Conservation (phyloP, 2,888 invertebrate genomes). For the Meta bourneti region DNA sequence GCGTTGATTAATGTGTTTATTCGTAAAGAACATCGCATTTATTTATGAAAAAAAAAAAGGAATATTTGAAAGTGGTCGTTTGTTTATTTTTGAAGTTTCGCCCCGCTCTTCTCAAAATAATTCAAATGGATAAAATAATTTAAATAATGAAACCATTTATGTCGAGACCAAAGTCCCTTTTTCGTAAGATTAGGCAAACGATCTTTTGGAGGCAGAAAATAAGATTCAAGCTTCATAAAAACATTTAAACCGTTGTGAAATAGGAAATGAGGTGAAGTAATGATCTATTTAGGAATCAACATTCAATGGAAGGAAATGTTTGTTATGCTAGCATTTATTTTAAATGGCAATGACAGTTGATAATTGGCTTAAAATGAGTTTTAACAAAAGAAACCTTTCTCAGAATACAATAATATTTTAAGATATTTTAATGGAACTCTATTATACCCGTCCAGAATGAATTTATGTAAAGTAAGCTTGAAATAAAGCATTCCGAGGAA, state of each 20-base stretch:
- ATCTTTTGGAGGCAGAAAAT: not conserved
- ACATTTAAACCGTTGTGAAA: not conserved
- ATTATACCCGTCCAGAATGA: too few relatives aligned
- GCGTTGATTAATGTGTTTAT: conserved; percentile 29
- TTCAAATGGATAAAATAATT: not conserved
- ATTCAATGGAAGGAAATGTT: too few relatives aligned
- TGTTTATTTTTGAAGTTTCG: not conserved
- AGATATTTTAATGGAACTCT: too few relatives aligned
- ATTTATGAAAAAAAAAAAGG: not conserved
- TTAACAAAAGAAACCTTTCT: too few relatives aligned
- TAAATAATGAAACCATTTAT: not conserved
- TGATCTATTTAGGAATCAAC: too few relatives aligned
- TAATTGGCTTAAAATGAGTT: too few relatives aligned
- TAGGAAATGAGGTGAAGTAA: too few relatives aligned
- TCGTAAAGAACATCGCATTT: conserved; percentile 1
- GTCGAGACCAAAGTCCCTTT: not conserved
- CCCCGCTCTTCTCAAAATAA: not conserved
- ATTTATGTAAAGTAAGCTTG: too few relatives aligned
- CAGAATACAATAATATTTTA: too few relatives aligned
- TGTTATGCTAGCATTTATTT: too few relatives aligned
- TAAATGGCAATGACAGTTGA: too few relatives aligned
- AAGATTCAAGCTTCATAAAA: not conserved
- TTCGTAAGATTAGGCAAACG: not conserved
- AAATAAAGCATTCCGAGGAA: too few relatives aligned
- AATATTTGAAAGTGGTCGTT: not conserved